These are phyloP conservation scores for Drosophila kuntzei DNA, from an alignment of 2,888 invertebrate genomes.

Conservation along the genomic window DNA sequence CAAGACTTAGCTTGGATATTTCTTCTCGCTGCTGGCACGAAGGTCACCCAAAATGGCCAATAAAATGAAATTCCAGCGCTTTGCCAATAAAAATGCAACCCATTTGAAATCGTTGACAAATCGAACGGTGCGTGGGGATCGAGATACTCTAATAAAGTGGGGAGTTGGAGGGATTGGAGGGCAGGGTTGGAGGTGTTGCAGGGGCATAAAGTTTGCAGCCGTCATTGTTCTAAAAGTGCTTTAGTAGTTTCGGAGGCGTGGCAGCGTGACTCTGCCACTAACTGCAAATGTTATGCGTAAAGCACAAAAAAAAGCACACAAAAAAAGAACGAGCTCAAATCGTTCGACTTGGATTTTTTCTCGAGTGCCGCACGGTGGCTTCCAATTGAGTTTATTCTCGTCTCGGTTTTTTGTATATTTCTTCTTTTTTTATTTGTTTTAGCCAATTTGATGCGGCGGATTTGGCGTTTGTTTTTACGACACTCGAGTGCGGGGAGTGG, in stretches of 20 bases:
- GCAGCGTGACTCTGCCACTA: slow-evolving; percentile 59
- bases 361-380: slow-evolving; percentile 49
- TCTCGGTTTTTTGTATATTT: slow-evolving; percentile 13
- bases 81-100: slow-evolving; percentile 77
- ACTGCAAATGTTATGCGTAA: slow-evolving; percentile 71
- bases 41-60: slow-evolving; percentile 77
- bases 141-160: background rate
- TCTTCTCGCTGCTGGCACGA: slow-evolving; percentile 41
- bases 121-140: slow-evolving; percentile 53
- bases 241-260: slow-evolving; percentile 62
- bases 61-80: slow-evolving; percentile 75
- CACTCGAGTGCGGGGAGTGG: slow-evolving; percentile 37
- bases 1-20: slow-evolving; percentile 21
- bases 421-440: slow-evolving; percentile 40
- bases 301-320: slow-evolving; percentile 15
- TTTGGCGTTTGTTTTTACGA: slow-evolving; percentile 78
- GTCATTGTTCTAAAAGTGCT: slow-evolving; percentile 65
- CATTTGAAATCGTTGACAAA: slow-evolving; percentile 76
- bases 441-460: slow-evolving; percentile 75
- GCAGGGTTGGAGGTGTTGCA: slow-evolving; percentile 8
- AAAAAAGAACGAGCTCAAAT: slow-evolving; percentile 30
- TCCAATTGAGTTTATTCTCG: slow-evolving; percentile 63
- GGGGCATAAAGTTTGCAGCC: slow-evolving; percentile 67
- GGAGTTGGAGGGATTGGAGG: background rate
- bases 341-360: slow-evolving; percentile 37